These are phyloP conservation scores for Mactra quadrangularis DNA, from an alignment of 1,140 invertebrate species.

Conservation along the genomic window DNA sequence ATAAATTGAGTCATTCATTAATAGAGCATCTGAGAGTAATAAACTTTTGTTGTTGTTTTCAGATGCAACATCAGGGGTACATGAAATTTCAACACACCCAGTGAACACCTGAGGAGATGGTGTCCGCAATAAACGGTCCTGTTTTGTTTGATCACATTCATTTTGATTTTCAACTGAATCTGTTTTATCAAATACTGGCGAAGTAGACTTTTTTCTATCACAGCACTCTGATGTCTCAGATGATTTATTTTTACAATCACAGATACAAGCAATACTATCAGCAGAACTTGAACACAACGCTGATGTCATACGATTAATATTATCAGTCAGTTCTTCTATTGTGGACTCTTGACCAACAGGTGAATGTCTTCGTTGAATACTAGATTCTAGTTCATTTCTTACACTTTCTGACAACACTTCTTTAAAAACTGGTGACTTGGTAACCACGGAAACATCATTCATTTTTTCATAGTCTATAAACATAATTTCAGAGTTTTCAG, in stretches of 20 bases:
- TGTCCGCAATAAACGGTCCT: too few species aligned
- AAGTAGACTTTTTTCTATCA: slow-evolving; percentile 40
- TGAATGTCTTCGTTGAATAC: background rate
- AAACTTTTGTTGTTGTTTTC: too few species aligned
- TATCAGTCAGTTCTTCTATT: slow-evolving; percentile 32
- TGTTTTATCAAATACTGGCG: background rate
- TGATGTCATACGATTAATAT: slow-evolving; percentile 55
- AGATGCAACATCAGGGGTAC: too few species aligned
- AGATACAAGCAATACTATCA: slow-evolving; percentile 57
- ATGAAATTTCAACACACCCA: too few species aligned
- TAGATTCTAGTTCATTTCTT: slow-evolving; percentile 11
- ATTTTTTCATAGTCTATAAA: too few species aligned
- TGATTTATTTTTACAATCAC: slow-evolving; percentile 56
- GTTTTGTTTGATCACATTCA: background rate
- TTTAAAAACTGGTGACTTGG: slow-evolving; percentile 29
- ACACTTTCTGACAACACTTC: slow-evolving; percentile 21
- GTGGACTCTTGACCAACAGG: slow-evolving; percentile 1
- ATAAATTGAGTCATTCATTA: too few species aligned
- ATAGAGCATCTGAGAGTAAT: too few species aligned
- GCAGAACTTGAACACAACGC: slow-evolving; percentile 52
- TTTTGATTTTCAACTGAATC: background rate
- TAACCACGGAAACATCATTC: background rate
- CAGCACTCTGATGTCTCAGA: slow-evolving; percentile 40
- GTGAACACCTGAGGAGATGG: too few species aligned
- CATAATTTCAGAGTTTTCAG: too few species aligned